phyloP scores from a whole-genome alignment of 1,140 invertebrate genomes.

The Ephestia elutella region DNA sequence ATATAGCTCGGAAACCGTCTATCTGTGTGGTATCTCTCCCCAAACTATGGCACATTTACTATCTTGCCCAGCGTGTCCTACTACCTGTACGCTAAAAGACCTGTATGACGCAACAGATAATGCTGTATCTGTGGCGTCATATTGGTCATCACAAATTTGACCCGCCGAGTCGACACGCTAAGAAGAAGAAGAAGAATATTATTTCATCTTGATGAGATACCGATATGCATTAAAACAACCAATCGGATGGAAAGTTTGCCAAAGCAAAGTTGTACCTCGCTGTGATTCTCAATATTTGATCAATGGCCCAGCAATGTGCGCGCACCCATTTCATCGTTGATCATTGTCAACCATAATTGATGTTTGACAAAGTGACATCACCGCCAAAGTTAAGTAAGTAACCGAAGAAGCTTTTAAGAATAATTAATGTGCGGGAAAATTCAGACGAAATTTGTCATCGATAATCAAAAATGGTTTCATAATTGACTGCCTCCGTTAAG shows the following conservation, averaged over 20 bases:
- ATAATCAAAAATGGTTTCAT: slow-evolving; percentile 28
- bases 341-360: slow-evolving; percentile 68
- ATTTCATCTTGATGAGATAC: no score
- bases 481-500: slow-evolving; percentile 7
- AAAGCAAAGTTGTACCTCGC: not conserved
- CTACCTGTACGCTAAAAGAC: no score
- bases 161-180: no score
- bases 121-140: no score
- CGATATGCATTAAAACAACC: not conserved
- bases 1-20: no score
- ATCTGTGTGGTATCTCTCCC: no score
- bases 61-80: no score
- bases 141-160: no score
- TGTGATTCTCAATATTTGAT: slow-evolving; percentile 9
- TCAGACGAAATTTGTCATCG: slow-evolving; percentile 29
- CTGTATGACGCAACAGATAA: no score
- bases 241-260: not conserved
- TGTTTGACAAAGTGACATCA: slow-evolving; percentile 68
- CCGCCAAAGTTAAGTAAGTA: slow-evolving; percentile 41
- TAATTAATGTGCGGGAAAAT: slow-evolving; percentile 56
- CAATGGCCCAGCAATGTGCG: slow-evolving; percentile 21
- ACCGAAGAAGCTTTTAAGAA: slow-evolving; percentile 62
- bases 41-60: no score
- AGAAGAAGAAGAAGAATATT: no score
- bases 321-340: slow-evolving; percentile 50